Conservation (phyloP, 2,113 vertebrate genomes). For the Campylomormyrus tamandua region DNA sequence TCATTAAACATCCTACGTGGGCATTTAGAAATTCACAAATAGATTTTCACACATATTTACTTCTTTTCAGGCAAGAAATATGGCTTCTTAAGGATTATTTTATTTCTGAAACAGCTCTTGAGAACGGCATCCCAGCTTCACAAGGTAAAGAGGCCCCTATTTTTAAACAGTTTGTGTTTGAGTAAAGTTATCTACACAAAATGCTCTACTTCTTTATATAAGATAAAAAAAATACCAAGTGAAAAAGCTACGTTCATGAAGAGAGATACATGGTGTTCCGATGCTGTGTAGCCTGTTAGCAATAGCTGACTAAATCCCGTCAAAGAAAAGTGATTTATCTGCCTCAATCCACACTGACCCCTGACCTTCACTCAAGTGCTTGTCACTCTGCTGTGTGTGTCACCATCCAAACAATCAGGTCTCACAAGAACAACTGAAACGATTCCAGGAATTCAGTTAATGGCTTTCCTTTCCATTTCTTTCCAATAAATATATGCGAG, state of each 20-base stretch:
- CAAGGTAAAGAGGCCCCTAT: not conserved
- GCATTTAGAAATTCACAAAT: not conserved
- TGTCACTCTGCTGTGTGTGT: constrained; percentile 27
- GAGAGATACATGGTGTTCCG: not conserved
- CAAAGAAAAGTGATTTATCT: constrained; percentile 46
- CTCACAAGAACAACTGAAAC: not conserved
- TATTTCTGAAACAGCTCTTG: not conserved
- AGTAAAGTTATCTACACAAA: not conserved
- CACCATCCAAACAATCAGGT: constrained; percentile 8
- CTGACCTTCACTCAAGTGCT: constrained; percentile 32
- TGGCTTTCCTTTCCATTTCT: not conserved
- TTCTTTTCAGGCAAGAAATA: not conserved
- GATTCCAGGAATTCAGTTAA: not conserved
- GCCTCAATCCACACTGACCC: constrained; percentile 46
- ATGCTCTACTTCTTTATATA: not conserved
- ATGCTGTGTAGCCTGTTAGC: not conserved
- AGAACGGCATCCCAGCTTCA: not conserved
- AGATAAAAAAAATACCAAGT: not conserved
- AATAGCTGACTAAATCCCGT: constrained; percentile 41
- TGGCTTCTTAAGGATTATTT: not conserved
- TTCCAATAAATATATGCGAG: not conserved
- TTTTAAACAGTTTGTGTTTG: not conserved
- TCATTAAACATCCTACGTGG: not conserved
- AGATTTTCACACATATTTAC: not conserved
- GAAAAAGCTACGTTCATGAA: not conserved